phyloP scores from a whole-genome alignment of 2,797 vertebrate genomes.

The Molossus molossus region DNA sequence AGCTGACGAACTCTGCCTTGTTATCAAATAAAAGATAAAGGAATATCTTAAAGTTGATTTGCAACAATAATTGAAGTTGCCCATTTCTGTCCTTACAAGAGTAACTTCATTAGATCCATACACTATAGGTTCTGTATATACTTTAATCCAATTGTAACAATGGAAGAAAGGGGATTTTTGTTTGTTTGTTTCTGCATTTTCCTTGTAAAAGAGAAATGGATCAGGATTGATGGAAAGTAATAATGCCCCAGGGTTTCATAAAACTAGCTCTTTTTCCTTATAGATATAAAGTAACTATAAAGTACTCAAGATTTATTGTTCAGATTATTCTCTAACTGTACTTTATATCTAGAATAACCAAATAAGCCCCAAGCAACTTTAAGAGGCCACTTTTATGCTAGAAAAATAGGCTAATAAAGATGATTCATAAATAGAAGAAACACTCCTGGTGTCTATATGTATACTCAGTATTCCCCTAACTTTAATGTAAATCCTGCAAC shows the following conservation, averaged over 20 bases:
- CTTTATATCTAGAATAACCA: constrained; percentile 67
- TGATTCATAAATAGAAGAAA: constrained; percentile 46
- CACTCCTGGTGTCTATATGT: not conserved
- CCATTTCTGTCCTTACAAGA: not conserved
- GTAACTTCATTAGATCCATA: not conserved
- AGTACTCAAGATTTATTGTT: constrained; percentile 63
- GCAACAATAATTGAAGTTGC: constrained; percentile 14
- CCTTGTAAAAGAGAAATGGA: constrained; percentile 62
- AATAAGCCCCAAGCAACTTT: constrained; percentile 17
- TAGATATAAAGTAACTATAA: constrained; percentile 42
- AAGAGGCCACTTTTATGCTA: constrained; percentile 16
- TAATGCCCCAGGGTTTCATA: constrained; percentile 68
- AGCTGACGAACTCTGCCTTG: not conserved
- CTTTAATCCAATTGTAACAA: constrained; percentile 52
- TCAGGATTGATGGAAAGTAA: constrained; percentile 64
- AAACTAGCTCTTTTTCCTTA: constrained; percentile 18
- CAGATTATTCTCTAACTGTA: constrained; percentile 57
- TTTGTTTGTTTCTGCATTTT: constrained; percentile 26
- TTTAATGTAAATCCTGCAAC: not conserved
- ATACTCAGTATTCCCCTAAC: not conserved
- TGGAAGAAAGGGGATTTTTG: not conserved
- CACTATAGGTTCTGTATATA: not conserved
- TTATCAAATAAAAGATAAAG: constrained; percentile 46
- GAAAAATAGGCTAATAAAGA: constrained; percentile 61
- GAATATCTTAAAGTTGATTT: constrained; percentile 59